Conservation (phyloP, 1,140 invertebrate species). For the Pseudomyrmex dendroicus region DNA sequence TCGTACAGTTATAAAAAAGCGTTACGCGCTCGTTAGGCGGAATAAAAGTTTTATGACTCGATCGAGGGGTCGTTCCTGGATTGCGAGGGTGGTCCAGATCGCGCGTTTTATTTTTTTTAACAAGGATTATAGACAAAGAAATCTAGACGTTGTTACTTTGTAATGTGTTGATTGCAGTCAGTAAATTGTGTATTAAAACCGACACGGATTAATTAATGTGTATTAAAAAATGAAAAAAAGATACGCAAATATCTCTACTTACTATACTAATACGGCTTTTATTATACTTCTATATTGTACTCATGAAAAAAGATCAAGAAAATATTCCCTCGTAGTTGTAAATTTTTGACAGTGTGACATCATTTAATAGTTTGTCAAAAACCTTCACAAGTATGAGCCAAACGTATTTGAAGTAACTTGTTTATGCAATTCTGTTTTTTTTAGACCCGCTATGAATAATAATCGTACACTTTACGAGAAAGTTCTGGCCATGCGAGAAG, state of each 20-base stretch:
- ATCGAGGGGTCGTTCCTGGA: conserved; percentile 71
- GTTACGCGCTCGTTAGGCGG: conserved; percentile 80
- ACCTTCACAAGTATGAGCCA: background rate
- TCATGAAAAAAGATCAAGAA: background rate
- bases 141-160: conserved; percentile 17
- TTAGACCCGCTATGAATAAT: conserved; percentile 41
- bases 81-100: conserved; percentile 27
- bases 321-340: too few species aligned
- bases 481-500: conserved; percentile 47
- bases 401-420: background rate
- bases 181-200: conserved; percentile 13
- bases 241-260: too few species aligned
- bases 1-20: conserved; percentile 78
- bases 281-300: too few species aligned
- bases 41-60: conserved; percentile 83
- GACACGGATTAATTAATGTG: background rate
- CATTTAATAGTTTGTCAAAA: background rate
- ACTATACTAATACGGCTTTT: too few species aligned
- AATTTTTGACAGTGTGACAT: background rate
- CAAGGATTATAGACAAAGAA: background rate
- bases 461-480: conserved; percentile 42
- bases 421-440: conserved; percentile 20
- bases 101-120: conserved; percentile 28
- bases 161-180: conserved; percentile 25
- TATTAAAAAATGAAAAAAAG: too few species aligned